phyloP scores from a whole-genome alignment of 2,797 vertebrate genomes.

The Microchirus variegatus region DNA sequence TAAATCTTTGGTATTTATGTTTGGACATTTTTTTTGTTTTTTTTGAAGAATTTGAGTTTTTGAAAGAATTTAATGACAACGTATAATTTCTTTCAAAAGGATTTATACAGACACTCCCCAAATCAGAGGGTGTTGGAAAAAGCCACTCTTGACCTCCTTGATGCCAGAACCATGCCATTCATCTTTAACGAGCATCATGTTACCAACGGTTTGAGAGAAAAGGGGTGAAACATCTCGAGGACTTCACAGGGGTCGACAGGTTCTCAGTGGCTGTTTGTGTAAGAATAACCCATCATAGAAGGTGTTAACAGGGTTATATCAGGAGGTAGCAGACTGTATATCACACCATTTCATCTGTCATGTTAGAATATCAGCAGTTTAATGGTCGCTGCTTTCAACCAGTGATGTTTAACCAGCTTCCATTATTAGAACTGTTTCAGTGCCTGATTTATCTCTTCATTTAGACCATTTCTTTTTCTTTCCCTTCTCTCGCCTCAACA shows the following conservation, averaged over 20 bases:
- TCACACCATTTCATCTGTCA: slow-evolving; percentile 69
- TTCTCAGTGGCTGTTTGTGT: slow-evolving; percentile 53
- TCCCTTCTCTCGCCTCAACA: slow-evolving; percentile 34
- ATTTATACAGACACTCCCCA: too few species aligned
- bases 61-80: too few species aligned
- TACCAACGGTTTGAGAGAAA: slow-evolving; percentile 33
- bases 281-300: slow-evolving; percentile 52
- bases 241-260: slow-evolving; percentile 40
- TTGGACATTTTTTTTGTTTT: too few species aligned
- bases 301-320: slow-evolving; percentile 59
- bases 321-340: slow-evolving; percentile 47
- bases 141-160: slow-evolving; percentile 62
- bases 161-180: slow-evolving; percentile 9
- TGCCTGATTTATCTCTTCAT: slow-evolving; percentile 77
- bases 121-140: too few species aligned
- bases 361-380: slow-evolving; percentile 65
- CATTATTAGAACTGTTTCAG: slow-evolving; percentile 75
- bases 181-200: slow-evolving; percentile 52
- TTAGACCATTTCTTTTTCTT: slow-evolving; percentile 49
- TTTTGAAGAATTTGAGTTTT: too few species aligned
- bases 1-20: too few species aligned
- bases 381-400: slow-evolving; percentile 66
- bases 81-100: too few species aligned
- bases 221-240: slow-evolving; percentile 2
- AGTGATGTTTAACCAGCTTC: slow-evolving; percentile 72